A percentile compares a stretch with the other conserved stretches of the same genome.
These are phyloP conservation scores for Agelas oroides DNA, from an alignment of 37 sponge, comb jelly and placozoan species.

Conservation along the genomic window DNA sequence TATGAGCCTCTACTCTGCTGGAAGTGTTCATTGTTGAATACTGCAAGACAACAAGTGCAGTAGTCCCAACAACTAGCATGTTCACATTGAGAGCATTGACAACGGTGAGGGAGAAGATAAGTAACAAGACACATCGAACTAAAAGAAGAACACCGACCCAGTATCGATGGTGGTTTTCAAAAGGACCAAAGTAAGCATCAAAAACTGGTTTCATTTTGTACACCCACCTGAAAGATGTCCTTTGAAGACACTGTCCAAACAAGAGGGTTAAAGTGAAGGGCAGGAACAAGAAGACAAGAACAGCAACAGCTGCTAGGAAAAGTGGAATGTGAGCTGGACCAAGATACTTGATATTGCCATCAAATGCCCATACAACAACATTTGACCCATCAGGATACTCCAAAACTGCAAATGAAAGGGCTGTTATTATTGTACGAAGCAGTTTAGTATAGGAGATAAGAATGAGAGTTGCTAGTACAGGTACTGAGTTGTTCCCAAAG, in stretches of 20 bases:
- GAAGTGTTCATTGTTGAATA: neutral
- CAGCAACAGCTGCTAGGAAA: neutral
- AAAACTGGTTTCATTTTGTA: slow-evolving; percentile 8
- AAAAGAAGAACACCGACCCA: slow-evolving; percentile 44
- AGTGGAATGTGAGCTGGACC: neutral
- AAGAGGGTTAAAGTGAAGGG: slow-evolving; percentile 35
- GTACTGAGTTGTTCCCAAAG: slow-evolving; percentile 9
- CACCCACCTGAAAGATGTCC: neutral
- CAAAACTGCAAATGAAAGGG: slow-evolving; percentile 3
- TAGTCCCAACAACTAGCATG: neutral
- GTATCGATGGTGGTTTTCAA: slow-evolving; percentile 4
- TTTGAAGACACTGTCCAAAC: slow-evolving; percentile 5
- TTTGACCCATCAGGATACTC: neutral
- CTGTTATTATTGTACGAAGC: slow-evolving; percentile 19
- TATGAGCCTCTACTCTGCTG: too few relatives aligned
- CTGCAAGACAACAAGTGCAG: neutral
- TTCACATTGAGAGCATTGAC: neutral
- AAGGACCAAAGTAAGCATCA: slow-evolving; percentile 43
- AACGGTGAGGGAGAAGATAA: neutral
- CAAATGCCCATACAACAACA: slow-evolving; percentile 1
- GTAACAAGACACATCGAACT: neutral
- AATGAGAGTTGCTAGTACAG: slow-evolving; percentile 21
- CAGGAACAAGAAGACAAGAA: neutral
- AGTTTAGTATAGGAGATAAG: slow-evolving; percentile 35
- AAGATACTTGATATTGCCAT: slow-evolving; percentile 24